Percentiles rank a stretch among this genome's conserved stretches.
Evolutionary conservation across 2,113 vertebrate species (phyloP).

Genomic region (Numenius arquata): DNA sequence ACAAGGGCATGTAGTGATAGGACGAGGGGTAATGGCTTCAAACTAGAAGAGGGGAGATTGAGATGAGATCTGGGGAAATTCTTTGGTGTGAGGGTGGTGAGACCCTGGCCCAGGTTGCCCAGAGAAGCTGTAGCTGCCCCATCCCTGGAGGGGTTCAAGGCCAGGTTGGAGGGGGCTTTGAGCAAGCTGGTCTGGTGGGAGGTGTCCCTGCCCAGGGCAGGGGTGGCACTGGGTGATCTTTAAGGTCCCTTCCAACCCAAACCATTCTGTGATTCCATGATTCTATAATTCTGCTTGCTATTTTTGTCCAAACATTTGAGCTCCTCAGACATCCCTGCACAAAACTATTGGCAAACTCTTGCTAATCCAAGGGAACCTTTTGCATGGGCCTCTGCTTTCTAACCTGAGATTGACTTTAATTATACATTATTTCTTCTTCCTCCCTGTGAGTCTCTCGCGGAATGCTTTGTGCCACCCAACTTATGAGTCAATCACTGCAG

Average conservation of each 20-base stretch:
- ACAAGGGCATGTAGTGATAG: not conserved
- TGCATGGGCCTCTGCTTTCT: not conserved
- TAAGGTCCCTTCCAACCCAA: not conserved
- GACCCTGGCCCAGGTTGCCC: not conserved
- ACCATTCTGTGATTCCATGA: not conserved
- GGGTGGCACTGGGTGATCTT: not conserved
- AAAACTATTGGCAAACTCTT: not conserved
- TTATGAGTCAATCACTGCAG: slow-evolving; percentile 31
- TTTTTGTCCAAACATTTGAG: not conserved
- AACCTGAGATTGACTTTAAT: slow-evolving; percentile 44
- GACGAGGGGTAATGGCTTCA: not conserved
- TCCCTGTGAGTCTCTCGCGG: not conserved
- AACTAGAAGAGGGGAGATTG: not conserved
- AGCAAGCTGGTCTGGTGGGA: not conserved
- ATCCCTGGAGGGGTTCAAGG: not conserved
- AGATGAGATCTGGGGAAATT: not conserved
- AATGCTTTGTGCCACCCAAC: slow-evolving; percentile 36
- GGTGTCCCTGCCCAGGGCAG: not conserved
- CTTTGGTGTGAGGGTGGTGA: not conserved
- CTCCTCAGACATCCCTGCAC: not conserved
- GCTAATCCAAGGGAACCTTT: slow-evolving; percentile 1
- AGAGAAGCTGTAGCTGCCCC: not conserved
- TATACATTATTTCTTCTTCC: slow-evolving; percentile 29
- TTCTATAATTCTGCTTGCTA: not conserved
- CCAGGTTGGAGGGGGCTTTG: not conserved